Percentiles rank a stretch among this genome's conserved stretches.
Evolutionary conservation across 1,140 invertebrate species (phyloP).

Genomic region (Drosophila auraria): DNA sequence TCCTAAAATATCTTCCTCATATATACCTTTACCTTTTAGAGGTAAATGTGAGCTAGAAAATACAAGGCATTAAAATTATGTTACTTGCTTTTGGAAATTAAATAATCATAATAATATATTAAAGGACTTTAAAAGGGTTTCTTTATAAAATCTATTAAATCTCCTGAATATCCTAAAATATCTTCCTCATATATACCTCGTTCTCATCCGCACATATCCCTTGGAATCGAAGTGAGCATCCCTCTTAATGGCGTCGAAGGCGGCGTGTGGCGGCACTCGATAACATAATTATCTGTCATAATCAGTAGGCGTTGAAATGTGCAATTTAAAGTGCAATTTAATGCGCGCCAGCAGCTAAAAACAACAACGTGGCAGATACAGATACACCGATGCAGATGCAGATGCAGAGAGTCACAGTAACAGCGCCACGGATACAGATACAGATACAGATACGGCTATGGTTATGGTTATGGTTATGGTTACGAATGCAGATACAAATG

Average conservation of each 20-base stretch:
- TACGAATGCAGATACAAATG: slow-evolving; percentile 21
- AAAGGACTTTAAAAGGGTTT: too few relatives aligned
- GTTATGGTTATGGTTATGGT: slow-evolving; percentile 17
- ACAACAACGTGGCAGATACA: slow-evolving; percentile 45
- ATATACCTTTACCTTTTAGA: too few relatives aligned
- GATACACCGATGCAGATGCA: slow-evolving; percentile 11
- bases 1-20: neutral
- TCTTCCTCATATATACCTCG: neutral
- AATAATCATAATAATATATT: too few relatives aligned
- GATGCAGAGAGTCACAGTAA: slow-evolving; percentile 16
- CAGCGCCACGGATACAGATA: slow-evolving; percentile 26
- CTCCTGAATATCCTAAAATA: neutral
- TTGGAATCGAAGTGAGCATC: slow-evolving; percentile 7
- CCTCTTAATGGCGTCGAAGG: slow-evolving; percentile 4
- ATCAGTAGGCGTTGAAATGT: slow-evolving; percentile 84
- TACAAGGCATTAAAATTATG: too few relatives aligned
- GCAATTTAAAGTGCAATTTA: slow-evolving; percentile 84
- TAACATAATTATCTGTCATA: slow-evolving; percentile 83
- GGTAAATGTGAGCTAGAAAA: too few relatives aligned
- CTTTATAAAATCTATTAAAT: too few relatives aligned
- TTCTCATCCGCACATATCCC: neutral
- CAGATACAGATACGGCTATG: slow-evolving; percentile 7
- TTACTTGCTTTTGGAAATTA: too few relatives aligned
- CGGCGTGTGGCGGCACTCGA: slow-evolving; percentile 76
- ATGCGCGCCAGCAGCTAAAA: slow-evolving; percentile 72